phyloP scores from a whole-genome alignment of 2,113 vertebrate species.

The Jaculus jaculus region DNA sequence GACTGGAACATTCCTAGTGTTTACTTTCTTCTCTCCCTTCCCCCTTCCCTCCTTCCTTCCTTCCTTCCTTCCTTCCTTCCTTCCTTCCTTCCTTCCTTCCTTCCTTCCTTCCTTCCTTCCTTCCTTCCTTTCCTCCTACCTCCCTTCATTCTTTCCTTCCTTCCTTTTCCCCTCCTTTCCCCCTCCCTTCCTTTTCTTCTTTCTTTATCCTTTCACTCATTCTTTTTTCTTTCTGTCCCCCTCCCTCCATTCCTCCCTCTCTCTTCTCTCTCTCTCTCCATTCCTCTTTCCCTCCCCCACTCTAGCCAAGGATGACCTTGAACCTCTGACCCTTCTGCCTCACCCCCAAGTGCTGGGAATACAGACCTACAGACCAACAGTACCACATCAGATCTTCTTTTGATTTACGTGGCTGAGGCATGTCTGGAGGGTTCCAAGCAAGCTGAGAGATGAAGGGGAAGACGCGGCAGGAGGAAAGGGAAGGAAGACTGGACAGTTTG shows the following conservation, averaged over 20 bases:
- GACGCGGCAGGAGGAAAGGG: rapidly evolving
- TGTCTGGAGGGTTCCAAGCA: not conserved
- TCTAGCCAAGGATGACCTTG: not conserved
- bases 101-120: too few species aligned
- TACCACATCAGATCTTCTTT: too few species aligned
- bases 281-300: not conserved
- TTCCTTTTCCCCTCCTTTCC: too few species aligned
- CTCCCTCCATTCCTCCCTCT: not conserved
- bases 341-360: not conserved
- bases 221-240: too few species aligned
- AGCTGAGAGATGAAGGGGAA: not conserved
- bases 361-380: too few species aligned
- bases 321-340: not conserved
- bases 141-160: too few species aligned
- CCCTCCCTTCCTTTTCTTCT: not conserved
- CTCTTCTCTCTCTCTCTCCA: not conserved
- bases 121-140: too few species aligned
- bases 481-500: not conserved
- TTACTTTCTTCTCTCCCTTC: too few species aligned
- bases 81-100: not conserved
- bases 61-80: too few species aligned
- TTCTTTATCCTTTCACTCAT: too few species aligned
- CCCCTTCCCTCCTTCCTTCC: too few species aligned
- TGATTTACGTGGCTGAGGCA: not conserved
- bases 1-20: not conserved